Conservation (phyloP, 2,888 invertebrate species). For the Timema podura region DNA sequence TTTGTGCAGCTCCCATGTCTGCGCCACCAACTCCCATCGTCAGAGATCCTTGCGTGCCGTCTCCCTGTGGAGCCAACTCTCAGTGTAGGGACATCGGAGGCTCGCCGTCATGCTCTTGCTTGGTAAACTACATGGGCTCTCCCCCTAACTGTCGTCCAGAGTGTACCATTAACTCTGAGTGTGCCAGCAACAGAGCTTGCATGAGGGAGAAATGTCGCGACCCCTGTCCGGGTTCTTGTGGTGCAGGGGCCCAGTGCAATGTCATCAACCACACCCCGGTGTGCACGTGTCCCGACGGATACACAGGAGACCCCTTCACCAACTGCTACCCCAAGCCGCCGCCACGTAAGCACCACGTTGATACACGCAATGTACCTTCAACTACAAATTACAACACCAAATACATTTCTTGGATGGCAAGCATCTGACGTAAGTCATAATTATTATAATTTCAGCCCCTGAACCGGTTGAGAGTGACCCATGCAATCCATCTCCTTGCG, state of each 20-base stretch:
- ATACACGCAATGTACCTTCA: too few relatives aligned
- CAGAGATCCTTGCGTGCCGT: slow-evolving; percentile 39
- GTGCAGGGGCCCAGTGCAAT: slow-evolving; percentile 56
- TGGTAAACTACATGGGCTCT: slow-evolving; percentile 56
- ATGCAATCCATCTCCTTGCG: slow-evolving; percentile 40
- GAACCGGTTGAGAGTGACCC: slow-evolving; percentile 32
- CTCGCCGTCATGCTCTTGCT: slow-evolving; percentile 58
- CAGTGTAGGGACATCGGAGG: slow-evolving; percentile 54
- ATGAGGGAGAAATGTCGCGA: slow-evolving; percentile 69
- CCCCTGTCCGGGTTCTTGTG: slow-evolving; percentile 78
- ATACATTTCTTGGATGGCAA: too few relatives aligned
- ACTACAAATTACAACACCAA: neutral
- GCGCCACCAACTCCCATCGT: slow-evolving; percentile 41
- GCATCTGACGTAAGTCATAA: too few relatives aligned
- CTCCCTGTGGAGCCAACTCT: slow-evolving; percentile 61
- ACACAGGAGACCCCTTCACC: slow-evolving; percentile 40
- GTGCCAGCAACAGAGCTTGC: slow-evolving; percentile 65
- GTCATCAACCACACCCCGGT: slow-evolving; percentile 64
- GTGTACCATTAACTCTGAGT: slow-evolving; percentile 64
- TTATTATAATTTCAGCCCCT: slow-evolving; percentile 20
- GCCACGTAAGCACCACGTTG: slow-evolving; percentile 30
- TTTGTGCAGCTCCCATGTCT: neutral
- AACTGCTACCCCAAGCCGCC: slow-evolving; percentile 34
- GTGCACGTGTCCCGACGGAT: slow-evolving; percentile 36
- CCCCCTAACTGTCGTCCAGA: slow-evolving; percentile 66